Evolutionary conservation across 2,888 invertebrate genomes (phyloP).

Genomic region (Conus canariensis): DNA sequence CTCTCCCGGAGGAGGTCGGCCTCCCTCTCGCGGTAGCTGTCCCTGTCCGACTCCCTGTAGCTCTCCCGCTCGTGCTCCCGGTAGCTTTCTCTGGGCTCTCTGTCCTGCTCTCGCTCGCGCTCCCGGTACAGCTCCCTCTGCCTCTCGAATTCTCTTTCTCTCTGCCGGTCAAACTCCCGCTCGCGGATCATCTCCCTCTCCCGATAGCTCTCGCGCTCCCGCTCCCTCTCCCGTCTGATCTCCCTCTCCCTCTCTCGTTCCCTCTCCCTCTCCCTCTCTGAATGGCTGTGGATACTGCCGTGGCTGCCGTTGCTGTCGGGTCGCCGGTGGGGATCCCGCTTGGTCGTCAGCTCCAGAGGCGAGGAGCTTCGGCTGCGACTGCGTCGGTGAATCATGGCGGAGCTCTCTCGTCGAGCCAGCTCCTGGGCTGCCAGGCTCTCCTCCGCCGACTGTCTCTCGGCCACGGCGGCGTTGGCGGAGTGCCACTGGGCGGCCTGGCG

Average conservation of each 20-base stretch:
- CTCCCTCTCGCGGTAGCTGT: conserved; percentile 30
- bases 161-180: conserved; percentile 12
- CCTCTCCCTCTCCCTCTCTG: not conserved
- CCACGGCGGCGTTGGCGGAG: conserved; percentile 18
- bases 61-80: conserved; percentile 30
- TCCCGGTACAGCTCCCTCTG: not conserved
- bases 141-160: conserved; percentile 7
- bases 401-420: not conserved
- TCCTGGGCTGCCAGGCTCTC: not conserved
- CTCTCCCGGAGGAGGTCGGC: conserved; percentile 34
- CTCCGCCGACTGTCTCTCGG: conserved; percentile 37
- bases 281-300: conserved; percentile 26
- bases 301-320: conserved; percentile 25
- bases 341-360: conserved; percentile 42
- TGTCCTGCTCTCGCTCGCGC: no score
- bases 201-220: conserved; percentile 17
- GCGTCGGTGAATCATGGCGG: not conserved
- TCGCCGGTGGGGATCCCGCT: conserved; percentile 32
- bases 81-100: conserved; percentile 22
- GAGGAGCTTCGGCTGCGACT: conserved; percentile 31
- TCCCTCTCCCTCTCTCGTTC: conserved; percentile 34
- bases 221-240: conserved; percentile 21
- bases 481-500: conserved; percentile 58
- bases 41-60: conserved; percentile 12
- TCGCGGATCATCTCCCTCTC: conserved; percentile 42